Evolutionary conservation across 2,113 vertebrate genomes (phyloP), one percentile per base, ranked within the genome.

Genomic region (Leptocoma aspasia): DNA sequence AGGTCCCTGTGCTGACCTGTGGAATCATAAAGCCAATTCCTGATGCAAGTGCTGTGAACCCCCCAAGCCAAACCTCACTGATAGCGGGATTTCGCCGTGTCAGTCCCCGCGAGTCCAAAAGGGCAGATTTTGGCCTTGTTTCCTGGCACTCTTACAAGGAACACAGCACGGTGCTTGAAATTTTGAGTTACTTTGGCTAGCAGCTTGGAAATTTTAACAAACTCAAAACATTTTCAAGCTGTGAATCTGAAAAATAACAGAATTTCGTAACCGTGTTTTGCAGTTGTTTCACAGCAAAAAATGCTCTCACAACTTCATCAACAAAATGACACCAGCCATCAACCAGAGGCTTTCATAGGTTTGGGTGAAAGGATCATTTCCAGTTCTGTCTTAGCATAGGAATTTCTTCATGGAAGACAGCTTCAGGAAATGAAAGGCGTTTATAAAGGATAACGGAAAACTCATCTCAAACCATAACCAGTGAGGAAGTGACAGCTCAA

Each of bases 151-250:
- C 14, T 61, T 19, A 85, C 78, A 89, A 95, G 73, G 24, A 94
- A 88, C 91, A 91, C 85, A 90, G 92, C 85, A 77, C 5, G 5
- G 75, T 50, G 82, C 70, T 94, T 54, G 39, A 4, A 91, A 95
- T 91, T 95, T 91, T 56, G 71, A 97, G 87, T 90, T 90, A 90
- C 85, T 95, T 80, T 94, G 93, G 95, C 94, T 90, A 96, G 90
- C 90, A 88, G 93, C 87, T 95, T 95, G 90, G 94, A 95, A 95
- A 96, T 91, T 90, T 60, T 88, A 90, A 92, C 93, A 85, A 96
- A 94, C 90, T 50, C 63, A 92, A 97, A 95, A 95, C 91, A 94
- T 33, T 75, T 61, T 96, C 94, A 95, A 92, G 85, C 94, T 95
- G 96, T 66, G 90, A 91, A 64, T 79, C 78, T 70, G 87, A 91